Evolutionary conservation across 2,113 vertebrate species (phyloP), one percentile per base, ranked within the genome.

Genomic region (Eolophus roseicapilla): DNA sequence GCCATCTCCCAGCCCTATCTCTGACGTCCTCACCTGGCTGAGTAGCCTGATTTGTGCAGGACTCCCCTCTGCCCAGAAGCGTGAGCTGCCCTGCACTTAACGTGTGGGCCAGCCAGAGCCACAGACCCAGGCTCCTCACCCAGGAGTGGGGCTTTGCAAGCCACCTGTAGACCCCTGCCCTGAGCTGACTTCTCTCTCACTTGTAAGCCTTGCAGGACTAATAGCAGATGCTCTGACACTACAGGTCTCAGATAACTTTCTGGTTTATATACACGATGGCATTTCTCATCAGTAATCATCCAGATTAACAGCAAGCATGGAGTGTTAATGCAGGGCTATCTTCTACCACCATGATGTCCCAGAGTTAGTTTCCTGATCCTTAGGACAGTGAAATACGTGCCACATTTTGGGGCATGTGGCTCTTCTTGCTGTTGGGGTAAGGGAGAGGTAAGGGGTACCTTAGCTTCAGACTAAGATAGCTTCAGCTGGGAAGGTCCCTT

Each of bases 201-300:
- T 55, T 55, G 10, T 47, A 88, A 88, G 21, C 2, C 11, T 46
- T 49, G 16, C 39, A 67, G 60, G 16, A 31, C 93, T 74, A 43
- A 17, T 9, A 93, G 46, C 1, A 10, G 64, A 15, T 47, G 29
- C 29, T 78, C 35, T 69, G 65, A 24, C 11, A 3, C 15, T 37
- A 7, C 8, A 37, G 10, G 7, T 41, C 52, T 62, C 52, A 12
- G 37, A 39, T 17, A 83, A 44, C 49, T 70, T 84, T 60, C 19
- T 73, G 19, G 0, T 75, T 52, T 31, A 18, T 29, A 25, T n/a
- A 24, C 6, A 14, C 0, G 0, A 31, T 11, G 6, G 8, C 13
- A 43, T 57, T 87, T 85, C 70, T 63, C 49, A 23, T 29, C 21
- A 33, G 23, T 35, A 27, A 35, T 44, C 21, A 65, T 9, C 3